phyloP scores from a whole-genome alignment of 2,113 vertebrate species.

The Gadus macrocephalus region DNA sequence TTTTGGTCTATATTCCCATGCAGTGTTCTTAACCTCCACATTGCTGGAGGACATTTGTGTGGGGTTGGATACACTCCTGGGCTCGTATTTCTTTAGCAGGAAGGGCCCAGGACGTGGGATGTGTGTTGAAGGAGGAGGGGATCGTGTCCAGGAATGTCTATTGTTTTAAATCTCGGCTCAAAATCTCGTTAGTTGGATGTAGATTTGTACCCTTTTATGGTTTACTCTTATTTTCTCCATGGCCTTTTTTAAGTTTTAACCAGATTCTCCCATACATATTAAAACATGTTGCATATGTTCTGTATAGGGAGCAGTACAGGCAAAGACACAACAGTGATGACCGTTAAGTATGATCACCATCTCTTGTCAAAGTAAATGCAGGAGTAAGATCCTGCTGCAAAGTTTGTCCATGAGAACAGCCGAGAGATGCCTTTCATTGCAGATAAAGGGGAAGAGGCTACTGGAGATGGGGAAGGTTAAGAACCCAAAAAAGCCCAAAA shows the following conservation, averaged over 20 bases:
- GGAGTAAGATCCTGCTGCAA: not conserved
- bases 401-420: not conserved
- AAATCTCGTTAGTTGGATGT: too few relatives aligned
- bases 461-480: conserved; percentile 23
- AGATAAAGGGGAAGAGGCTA: conserved; percentile 36
- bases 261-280: too few relatives aligned
- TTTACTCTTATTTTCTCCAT: too few relatives aligned
- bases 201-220: too few relatives aligned
- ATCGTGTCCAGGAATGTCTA: not conserved
- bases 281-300: not conserved
- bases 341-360: not conserved
- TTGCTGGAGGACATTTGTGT: too few relatives aligned
- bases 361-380: not conserved
- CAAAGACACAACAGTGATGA: not conserved
- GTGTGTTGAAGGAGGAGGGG: not conserved
- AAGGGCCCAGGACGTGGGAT: not conserved
- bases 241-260: too few relatives aligned
- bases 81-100: not conserved
- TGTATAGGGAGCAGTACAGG: not conserved
- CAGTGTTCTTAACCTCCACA: too few relatives aligned
- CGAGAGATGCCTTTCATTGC: not conserved
- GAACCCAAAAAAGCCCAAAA: conserved; percentile 17
- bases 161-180: not conserved
- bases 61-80: too few relatives aligned
- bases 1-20: too few relatives aligned